Conservation (phyloP, 2,797 vertebrate genomes). For the Anguilla pacifica region DNA sequence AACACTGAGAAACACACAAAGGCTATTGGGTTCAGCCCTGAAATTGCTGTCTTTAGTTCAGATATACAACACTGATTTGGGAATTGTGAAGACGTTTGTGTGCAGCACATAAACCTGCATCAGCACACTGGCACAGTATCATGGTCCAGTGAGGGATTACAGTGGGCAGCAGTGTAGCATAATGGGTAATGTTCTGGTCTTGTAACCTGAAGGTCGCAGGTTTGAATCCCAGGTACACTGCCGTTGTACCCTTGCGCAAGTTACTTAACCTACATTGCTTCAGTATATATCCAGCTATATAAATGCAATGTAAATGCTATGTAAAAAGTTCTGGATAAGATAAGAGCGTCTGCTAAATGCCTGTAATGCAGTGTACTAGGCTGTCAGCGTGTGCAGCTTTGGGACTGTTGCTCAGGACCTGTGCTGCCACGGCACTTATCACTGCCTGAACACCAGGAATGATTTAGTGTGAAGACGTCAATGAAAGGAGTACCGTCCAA, state of each 20-base stretch:
- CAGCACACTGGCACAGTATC: neutral
- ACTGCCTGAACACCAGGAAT: conserved; percentile 26
- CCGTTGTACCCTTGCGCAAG: too few species aligned
- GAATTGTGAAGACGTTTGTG: neutral
- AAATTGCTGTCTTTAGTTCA: neutral
- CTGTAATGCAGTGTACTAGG: neutral
- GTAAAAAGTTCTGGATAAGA: too few species aligned
- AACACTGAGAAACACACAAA: neutral
- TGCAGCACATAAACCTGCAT: neutral
- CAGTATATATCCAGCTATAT: too few species aligned
- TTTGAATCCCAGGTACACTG: too few species aligned
- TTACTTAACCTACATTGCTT: too few species aligned
- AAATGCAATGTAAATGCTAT: too few species aligned
- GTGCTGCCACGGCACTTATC: conserved; percentile 15
- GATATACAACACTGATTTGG: neutral
- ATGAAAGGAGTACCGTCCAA: conserved; percentile 29
- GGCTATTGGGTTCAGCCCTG: neutral
- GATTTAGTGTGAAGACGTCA: conserved; percentile 39
- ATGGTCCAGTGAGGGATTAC: neutral
- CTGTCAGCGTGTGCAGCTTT: conserved; percentile 13
- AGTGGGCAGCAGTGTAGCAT: neutral
- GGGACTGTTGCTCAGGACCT: neutral
- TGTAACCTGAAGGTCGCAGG: too few species aligned
- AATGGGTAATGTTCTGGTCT: too few species aligned
- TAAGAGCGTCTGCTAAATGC: too few species aligned